Evolutionary conservation across 2,888 invertebrate species (phyloP).

Genomic region (Pheosia tremula): DNA sequence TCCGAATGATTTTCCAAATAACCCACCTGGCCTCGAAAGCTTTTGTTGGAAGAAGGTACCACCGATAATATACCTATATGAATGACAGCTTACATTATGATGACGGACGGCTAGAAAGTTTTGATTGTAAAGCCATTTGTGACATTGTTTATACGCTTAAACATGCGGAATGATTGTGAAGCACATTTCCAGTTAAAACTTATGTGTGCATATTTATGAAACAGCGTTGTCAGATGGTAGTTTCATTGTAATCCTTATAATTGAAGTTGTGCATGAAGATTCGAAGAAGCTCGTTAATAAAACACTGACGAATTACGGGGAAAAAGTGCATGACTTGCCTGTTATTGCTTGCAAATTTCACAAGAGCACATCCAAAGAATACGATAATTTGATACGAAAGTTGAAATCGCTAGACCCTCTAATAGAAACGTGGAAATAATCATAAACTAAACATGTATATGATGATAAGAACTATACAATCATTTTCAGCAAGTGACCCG

Average conservation of each 20-base stretch:
- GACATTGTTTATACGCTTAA: slow-evolving; percentile 13
- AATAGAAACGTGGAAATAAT: slow-evolving; percentile 6
- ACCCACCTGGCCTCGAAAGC: slow-evolving; percentile 43
- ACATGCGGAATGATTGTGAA: neutral
- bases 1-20: no score
- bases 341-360: slow-evolving; percentile 32
- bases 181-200: neutral
- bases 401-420: slow-evolving; percentile 13
- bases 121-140: slow-evolving; percentile 17
- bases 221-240: no score
- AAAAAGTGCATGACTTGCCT: slow-evolving; percentile 27
- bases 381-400: slow-evolving; percentile 34
- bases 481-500: no score
- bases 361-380: slow-evolving; percentile 30
- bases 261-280: neutral
- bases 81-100: slow-evolving; percentile 59
- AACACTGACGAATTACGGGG: slow-evolving; percentile 12
- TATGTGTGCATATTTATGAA: neutral
- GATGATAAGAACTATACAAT: no score
- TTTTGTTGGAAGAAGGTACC: slow-evolving; percentile 54
- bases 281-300: neutral
- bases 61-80: slow-evolving; percentile 45
- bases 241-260: neutral
- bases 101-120: slow-evolving; percentile 35
- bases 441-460: no score